These are phyloP conservation scores for Agelastica alni DNA, from an alignment of 2,888 invertebrate species.

Conservation along the genomic window DNA sequence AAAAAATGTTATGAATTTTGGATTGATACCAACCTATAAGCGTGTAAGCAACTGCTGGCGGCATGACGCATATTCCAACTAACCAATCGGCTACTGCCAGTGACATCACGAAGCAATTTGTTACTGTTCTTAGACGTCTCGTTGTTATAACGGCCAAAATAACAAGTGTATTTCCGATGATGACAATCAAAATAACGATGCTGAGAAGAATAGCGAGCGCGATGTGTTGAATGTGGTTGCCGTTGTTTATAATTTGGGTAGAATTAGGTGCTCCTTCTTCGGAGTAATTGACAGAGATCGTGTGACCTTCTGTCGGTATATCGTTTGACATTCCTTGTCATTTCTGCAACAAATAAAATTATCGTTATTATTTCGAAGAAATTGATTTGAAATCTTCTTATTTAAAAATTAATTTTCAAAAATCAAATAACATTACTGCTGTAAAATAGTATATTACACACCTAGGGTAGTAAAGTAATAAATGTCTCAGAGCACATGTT, in stretches of 20 bases:
- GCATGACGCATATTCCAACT: conserved; percentile 93
- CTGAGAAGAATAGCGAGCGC: conserved; percentile 68
- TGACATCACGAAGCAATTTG: conserved; percentile 94
- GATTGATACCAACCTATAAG: conserved; percentile 80
- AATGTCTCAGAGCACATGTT: no score
- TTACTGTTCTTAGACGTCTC: conserved; percentile 85
- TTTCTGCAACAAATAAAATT: conserved; percentile 47
- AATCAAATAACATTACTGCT: no score
- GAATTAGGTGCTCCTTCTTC: conserved; percentile 7
- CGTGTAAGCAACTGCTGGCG: conserved; percentile 89
- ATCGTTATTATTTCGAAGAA: background rate
- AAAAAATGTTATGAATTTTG: no score
- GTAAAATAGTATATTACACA: no score
- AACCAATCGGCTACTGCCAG: conserved; percentile 91
- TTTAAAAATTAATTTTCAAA: no score
- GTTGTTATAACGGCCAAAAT: conserved; percentile 88
- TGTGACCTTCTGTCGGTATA: conserved; percentile 31
- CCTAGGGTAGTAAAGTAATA: no score
- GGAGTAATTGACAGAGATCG: conserved; percentile 14
- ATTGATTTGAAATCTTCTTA: no score
- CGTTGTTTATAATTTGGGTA: conserved; percentile 9
- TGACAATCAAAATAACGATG: conserved; percentile 72
- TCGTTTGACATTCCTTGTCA: conserved; percentile 53
- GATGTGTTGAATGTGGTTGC: conserved; percentile 57
- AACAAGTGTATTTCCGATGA: conserved; percentile 87